These are phyloP conservation scores for Maniola hyperantus DNA, from an alignment of 2,888 invertebrate genomes.

Conservation along the genomic window DNA sequence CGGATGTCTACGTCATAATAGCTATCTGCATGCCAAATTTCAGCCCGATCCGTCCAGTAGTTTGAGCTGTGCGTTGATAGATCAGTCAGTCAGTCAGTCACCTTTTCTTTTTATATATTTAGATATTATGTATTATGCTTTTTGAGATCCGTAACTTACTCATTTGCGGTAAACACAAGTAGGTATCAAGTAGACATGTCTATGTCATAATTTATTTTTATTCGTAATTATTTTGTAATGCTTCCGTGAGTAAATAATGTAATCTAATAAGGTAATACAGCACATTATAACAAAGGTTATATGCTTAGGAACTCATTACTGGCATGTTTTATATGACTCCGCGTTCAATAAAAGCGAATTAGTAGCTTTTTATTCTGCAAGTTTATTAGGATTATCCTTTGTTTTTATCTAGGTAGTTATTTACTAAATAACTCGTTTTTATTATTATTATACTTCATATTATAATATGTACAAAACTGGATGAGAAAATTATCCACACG, in stretches of 20 bases:
- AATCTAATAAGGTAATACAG: slow-evolving; percentile 23
- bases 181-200: not conserved
- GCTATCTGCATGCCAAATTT: too few species aligned
- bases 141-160: slow-evolving; percentile 1
- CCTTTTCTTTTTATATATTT: not conserved
- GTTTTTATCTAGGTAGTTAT: slow-evolving; percentile 4
- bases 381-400: not conserved
- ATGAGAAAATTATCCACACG: too few species aligned
- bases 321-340: slow-evolving; percentile 10
- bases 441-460: not conserved
- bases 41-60: too few species aligned
- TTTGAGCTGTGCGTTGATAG: too few species aligned
- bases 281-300: slow-evolving; percentile 16
- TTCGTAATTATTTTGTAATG: slow-evolving; percentile 23
- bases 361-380: slow-evolving; percentile 10
- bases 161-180: slow-evolving; percentile 12
- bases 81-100: too few species aligned
- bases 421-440: not conserved
- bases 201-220: slow-evolving; percentile 21
- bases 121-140: not conserved
- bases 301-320: slow-evolving; percentile 14
- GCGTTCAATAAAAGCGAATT: slow-evolving; percentile 12
- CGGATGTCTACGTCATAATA: too few species aligned
- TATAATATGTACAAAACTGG: too few species aligned
- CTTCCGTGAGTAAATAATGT: slow-evolving; percentile 27